Percentiles rank a stretch among this genome's conserved stretches.
These are phyloP conservation scores for Uloborus diversus DNA, from an alignment of 1,140 invertebrate genomes.

Conservation along the genomic window DNA sequence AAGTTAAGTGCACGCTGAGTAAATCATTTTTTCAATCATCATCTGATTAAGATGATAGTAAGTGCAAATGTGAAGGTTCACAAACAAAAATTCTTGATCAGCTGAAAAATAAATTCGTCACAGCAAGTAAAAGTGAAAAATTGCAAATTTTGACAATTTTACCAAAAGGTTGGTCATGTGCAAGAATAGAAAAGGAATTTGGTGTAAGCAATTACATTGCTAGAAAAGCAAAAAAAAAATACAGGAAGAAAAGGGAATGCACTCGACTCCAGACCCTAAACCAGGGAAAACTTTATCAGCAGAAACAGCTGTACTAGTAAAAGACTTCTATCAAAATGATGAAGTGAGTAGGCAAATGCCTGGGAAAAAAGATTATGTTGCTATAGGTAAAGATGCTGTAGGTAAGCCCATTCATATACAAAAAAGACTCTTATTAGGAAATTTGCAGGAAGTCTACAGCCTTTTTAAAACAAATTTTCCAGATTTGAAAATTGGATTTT, in stretches of 20 bases:
- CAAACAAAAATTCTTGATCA: not conserved
- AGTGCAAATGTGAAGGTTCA: not conserved
- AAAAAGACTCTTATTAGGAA: slow-evolving; percentile 4
- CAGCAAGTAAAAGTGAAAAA: not conserved
- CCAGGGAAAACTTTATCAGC: not conserved
- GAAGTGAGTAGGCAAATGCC: slow-evolving; percentile 26
- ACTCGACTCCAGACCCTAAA: not conserved
- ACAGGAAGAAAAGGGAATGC: not conserved
- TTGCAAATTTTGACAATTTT: not conserved
- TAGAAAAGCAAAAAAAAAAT: not conserved
- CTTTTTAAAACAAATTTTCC: slow-evolving; percentile 8
- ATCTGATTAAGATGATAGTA: too few species aligned
- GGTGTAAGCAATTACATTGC: not conserved
- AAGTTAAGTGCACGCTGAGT: too few species aligned
- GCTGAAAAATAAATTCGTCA: not conserved
- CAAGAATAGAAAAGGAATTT: not conserved
- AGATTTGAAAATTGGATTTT: slow-evolving; percentile 5
- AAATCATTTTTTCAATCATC: too few species aligned
- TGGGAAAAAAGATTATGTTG: slow-evolving; percentile 19
- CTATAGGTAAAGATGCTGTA: too few species aligned
- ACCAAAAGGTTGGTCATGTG: not conserved
- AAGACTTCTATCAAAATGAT: slow-evolving; percentile 10
- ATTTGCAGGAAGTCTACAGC: slow-evolving; percentile 2
- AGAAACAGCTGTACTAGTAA: not conserved
- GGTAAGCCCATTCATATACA: slow-evolving; percentile 10